Base-by-base conservation (phyloP, 2,888 invertebrate species). In the Resseliella maxima region DNA sequence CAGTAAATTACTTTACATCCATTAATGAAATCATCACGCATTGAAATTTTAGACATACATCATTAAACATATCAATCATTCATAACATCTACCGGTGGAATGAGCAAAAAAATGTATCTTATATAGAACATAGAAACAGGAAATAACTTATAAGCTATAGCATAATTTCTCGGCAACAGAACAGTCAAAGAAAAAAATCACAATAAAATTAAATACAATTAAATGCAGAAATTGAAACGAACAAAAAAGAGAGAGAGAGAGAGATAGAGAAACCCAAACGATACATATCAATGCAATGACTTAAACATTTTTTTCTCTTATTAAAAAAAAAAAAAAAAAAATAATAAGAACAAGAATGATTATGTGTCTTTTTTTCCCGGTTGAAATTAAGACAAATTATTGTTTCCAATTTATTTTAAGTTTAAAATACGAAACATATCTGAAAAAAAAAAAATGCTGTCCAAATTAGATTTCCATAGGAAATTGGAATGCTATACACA, bases 201-300 rank as follows among this genome's bases (percentile, higher is more conserved):
- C 59, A 59, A 24, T 59, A 24, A 59, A 59, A 59, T 24, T 41
- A 15, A 50, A 8, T 18, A 6, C n/a, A 24, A 15, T 59, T 8
- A 59, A 59, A 50, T 50, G 21, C 41, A 41, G 6, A 41, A 5
- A 41, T 5, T 59, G 24, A 59, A 59, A 59, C 24, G 3, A 59
- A 59, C 59, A 59, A n/a, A 59, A 59, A 59, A 59, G 24, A 18
- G 2, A 18, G 2, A 50, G 21, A 18, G 15, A 50, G 2, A 18
- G 10, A 8, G 15, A 3, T 24, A 24, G 24, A 24, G 0, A 59
- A 59, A 59, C 5, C 3, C 59, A 59, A 59, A 59, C 59, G 59
- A 59, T 59, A 59, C 59, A 59, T 59, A 59, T 59, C 59, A 59
- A 59, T 59, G 59, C 59, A 24, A 59, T 59, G 59, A 59, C 59